Conservation (phyloP, 2,888 invertebrate species). For the Diabrotica balteata region DNA sequence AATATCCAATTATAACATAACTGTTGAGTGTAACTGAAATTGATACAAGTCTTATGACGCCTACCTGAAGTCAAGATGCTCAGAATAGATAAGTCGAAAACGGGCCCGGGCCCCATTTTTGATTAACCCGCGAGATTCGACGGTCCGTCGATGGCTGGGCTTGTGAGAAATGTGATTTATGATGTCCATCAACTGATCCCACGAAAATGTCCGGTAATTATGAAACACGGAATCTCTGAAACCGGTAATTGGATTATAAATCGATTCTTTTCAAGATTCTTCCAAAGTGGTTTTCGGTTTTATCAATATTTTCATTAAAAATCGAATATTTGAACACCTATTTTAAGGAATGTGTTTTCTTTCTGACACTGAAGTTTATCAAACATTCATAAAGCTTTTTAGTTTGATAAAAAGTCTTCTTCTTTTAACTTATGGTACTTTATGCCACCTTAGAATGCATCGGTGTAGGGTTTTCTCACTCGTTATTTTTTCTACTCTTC, state of each 20-base stretch:
- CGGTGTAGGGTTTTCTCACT: too few species aligned
- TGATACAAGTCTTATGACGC: conserved; percentile 35
- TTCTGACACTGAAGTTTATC: too few species aligned
- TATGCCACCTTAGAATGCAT: too few species aligned
- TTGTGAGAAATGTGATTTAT: conserved; percentile 39
- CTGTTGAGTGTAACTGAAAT: conserved; percentile 38
- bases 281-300: neutral
- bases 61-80: conserved; percentile 36
- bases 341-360: too few species aligned
- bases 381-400: too few species aligned
- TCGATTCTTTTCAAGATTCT: neutral
- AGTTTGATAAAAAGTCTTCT: too few species aligned
- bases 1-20: conserved; percentile 39
- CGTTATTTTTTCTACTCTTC: too few species aligned
- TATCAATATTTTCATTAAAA: too few species aligned
- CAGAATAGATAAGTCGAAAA: conserved; percentile 42
- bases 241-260: conserved; percentile 1
- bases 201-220: conserved; percentile 28
- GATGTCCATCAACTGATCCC: conserved; percentile 37
- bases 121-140: conserved; percentile 33
- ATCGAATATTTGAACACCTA: too few species aligned
- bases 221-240: conserved; percentile 3
- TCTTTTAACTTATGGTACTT: too few species aligned
- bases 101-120: conserved; percentile 38
- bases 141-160: conserved; percentile 7